Percentiles rank a stretch among this genome's conserved stretches.
Evolutionary conservation across 2,888 invertebrate species (phyloP).

Genomic region (Ethmia dodecea): DNA sequence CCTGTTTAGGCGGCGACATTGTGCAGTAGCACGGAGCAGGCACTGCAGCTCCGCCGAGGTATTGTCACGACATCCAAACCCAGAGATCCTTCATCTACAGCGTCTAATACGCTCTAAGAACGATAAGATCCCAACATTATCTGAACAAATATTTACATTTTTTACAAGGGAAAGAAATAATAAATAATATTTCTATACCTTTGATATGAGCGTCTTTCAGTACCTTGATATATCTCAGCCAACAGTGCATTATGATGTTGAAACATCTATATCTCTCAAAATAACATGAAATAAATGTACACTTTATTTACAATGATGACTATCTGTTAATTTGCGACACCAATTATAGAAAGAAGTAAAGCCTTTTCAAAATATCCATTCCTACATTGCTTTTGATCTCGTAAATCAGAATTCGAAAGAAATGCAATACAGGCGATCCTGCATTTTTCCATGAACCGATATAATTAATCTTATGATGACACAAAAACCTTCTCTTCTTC

Average conservation of each 20-base stretch:
- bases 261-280: conserved; percentile 28
- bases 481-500: not conserved
- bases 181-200: conserved; percentile 62
- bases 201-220: conserved; percentile 68
- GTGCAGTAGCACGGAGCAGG: too few species aligned
- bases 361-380: too few species aligned
- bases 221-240: conserved; percentile 46
- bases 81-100: conserved; percentile 45
- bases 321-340: not conserved
- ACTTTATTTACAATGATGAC: conserved; percentile 44
- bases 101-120: conserved; percentile 52
- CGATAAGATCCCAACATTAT: conserved; percentile 43
- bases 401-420: not conserved
- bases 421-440: not conserved
- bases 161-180: conserved; percentile 69
- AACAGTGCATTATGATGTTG: conserved; percentile 33
- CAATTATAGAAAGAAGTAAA: not conserved
- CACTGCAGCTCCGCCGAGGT: not conserved
- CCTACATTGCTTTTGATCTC: conserved; percentile 14
- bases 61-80: conserved; percentile 29
- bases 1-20: too few species aligned
- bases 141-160: conserved; percentile 71
- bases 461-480: too few species aligned
- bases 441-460: too few species aligned
- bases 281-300: conserved; percentile 39